Evolutionary conservation across 1,140 invertebrate genomes (phyloP), one percentile per base, ranked within the genome.

Genomic region (Paracyclopina nana): DNA sequence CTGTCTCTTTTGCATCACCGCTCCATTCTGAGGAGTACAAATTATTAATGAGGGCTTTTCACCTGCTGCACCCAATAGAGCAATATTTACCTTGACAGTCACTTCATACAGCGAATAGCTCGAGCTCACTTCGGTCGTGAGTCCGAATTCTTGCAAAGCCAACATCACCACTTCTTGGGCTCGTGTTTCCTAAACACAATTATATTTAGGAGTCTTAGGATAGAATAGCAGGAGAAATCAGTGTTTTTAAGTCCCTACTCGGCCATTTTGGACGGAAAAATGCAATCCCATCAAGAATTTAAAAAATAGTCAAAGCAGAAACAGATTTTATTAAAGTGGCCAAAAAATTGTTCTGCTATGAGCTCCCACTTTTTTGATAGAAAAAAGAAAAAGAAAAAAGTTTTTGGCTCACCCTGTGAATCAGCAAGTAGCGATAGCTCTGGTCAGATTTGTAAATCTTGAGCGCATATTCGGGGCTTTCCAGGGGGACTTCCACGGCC

Each of bases 111-210:
- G 66, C 20, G 86, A 90, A 65, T 85, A 96, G 53, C 84, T 81
- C 6, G 54, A 57, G 56, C 82, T 86, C 1, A 82, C 80, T 57
- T 94, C 87, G 31, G 83, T 85, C n/a, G n/a, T n/a, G 50, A 96
- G 88, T 34, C 87, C 84, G 67, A 96, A 97, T 63, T 96, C 91
- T 62, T 88, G 82, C 26, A 98, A 69, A 1, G 91, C 82, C 52
- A 97, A 67, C 87, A 97, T 96, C 0, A 97, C 90, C 43, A 97
- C 90, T 70, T 97, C 88, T 60, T 90, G 80, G 0, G 92, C 90
- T 24, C 87, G 96, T 2, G 92, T 98, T 65, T 97, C 92, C 72
- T 38, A 9, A 38, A 9, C 14, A 38, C 29, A 20, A 38, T 3
- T 16, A 38, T 38, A n/a, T n/a, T n/a, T n/a, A n/a, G n/a, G n/a